Evolutionary conservation across 2,888 invertebrate genomes (phyloP), one percentile per base, ranked within the genome.

Genomic region (Blastobasis adustella): DNA sequence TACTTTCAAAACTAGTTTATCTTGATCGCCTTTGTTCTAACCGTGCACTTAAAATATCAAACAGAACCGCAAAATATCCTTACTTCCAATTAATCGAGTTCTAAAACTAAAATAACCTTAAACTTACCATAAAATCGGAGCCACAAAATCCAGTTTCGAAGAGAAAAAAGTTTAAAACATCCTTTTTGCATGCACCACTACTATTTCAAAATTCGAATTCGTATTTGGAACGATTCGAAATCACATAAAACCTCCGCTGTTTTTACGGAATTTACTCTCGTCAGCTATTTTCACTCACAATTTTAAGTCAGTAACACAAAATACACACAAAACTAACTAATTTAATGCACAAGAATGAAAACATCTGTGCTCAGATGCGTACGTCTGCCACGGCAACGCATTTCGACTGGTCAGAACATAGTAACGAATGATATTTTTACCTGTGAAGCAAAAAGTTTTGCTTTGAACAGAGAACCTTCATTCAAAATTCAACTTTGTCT

Each of bases 351-450:
- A 54, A 53, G 49, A 49, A 47, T 40, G 8, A 52, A 23, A 39
- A 36, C 48, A 23, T 36, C 41, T 1, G 7, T 42, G 48, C 46
- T 44, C 10, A 37, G 54, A 66, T 69, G 69, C 75, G 77, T 71
- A 63, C 69, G 63, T 52, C 56, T 57, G 55, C 57, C 65, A 58
- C 57, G 68, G 78, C 80, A 77, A 71, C 77, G 71, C 75, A 68
- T 78, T 79, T 78, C 73, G 71, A 87, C 86, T 87, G 81, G 69
- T 61, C 69, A 61, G 67, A 69, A 74, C 60, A 72, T 65, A 62
- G 67, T 67, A 65, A 61, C 65, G 42, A 49, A 68, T 81, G 78
- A 80, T 83, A 84, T 83, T 83, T 87, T 86, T 88, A 86, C 87
- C 87, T 88, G 87, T 68, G 73, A 23, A 77, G 79, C 82, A 84